These are phyloP conservation scores for Corella eumyota DNA, from an alignment of 23 tunicate genomes.

Conservation along the genomic window DNA sequence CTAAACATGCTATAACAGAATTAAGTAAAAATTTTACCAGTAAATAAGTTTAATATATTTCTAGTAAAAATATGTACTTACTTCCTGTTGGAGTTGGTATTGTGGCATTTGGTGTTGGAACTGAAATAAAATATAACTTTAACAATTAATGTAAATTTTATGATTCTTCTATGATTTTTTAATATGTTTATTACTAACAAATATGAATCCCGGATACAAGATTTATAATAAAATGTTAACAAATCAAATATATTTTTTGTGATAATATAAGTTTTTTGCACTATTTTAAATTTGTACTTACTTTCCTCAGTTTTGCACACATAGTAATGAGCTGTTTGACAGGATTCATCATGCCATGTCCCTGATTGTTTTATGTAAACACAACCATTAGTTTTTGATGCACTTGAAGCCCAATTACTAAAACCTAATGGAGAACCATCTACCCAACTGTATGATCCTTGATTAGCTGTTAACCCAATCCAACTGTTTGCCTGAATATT, in stretches of 20 bases:
- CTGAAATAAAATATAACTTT: too few species aligned
- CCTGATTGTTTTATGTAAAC: slow-evolving; percentile 31
- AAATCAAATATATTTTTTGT: too few species aligned
- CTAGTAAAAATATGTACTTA: slow-evolving; percentile 8
- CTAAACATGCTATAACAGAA: not conserved
- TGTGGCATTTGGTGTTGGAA: slow-evolving; percentile 19
- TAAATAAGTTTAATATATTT: not conserved
- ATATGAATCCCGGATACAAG: too few species aligned
- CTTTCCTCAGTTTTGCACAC: slow-evolving; percentile 81
- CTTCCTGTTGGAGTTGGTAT: slow-evolving; percentile 39
- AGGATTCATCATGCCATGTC: slow-evolving; percentile 20
- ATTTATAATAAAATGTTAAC: too few species aligned
- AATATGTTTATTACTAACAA: too few species aligned
- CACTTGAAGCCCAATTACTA: slow-evolving; percentile 19
- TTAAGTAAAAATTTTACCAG: not conserved
- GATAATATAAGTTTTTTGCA: too few species aligned
- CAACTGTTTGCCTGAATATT: slow-evolving; percentile 39
- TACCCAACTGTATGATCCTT: slow-evolving; percentile 38
- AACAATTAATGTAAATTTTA: too few species aligned
- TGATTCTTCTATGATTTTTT: too few species aligned
- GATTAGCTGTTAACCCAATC: slow-evolving; percentile 55
- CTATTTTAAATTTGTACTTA: too few species aligned
- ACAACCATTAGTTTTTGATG: slow-evolving; percentile 21
- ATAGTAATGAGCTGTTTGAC: slow-evolving; percentile 5
- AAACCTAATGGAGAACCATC: slow-evolving; percentile 21